Conservation (phyloP, 1,140 invertebrate genomes). For the Procambarus virginalis region DNA sequence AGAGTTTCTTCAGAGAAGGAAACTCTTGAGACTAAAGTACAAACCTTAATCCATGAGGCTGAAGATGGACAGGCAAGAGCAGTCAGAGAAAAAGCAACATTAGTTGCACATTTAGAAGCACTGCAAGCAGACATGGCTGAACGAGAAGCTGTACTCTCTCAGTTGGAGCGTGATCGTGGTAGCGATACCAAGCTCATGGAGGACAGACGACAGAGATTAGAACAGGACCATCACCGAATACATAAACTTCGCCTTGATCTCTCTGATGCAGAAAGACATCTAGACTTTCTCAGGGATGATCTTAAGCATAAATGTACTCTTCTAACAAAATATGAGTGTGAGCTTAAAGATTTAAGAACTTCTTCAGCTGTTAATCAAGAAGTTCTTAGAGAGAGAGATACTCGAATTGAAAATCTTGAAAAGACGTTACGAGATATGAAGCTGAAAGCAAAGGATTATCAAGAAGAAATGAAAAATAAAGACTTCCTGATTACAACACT, state of each 20-base stretch:
- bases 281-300: slow-evolving; percentile 50
- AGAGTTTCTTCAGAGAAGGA: slow-evolving; percentile 50
- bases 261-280: slow-evolving; percentile 50
- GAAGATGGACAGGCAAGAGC: slow-evolving; percentile 59
- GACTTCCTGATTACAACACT: slow-evolving; percentile 30
- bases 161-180: slow-evolving; percentile 44
- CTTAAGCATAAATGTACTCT: slow-evolving; percentile 42
- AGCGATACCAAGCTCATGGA: slow-evolving; percentile 37
- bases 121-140: slow-evolving; percentile 63
- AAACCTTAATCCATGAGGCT: slow-evolving; percentile 37
- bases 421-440: slow-evolving; percentile 26
- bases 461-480: slow-evolving; percentile 26
- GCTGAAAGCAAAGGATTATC: slow-evolving; percentile 1
- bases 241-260: slow-evolving; percentile 57
- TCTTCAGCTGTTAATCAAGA: slow-evolving; percentile 51
- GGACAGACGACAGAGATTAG: slow-evolving; percentile 52
- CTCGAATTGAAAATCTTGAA: slow-evolving; percentile 45
- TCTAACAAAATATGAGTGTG: slow-evolving; percentile 35
- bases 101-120: slow-evolving; percentile 58
- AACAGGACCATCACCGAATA: slow-evolving; percentile 57
- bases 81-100: slow-evolving; percentile 50
- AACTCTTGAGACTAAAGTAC: slow-evolving; percentile 38
- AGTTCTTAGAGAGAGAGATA: slow-evolving; percentile 44
- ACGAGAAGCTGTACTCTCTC: slow-evolving; percentile 51
- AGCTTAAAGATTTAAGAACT: slow-evolving; percentile 46